Base-by-base conservation (phyloP, 2,797 vertebrate genomes). In the Fistularia tabacaria region DNA sequence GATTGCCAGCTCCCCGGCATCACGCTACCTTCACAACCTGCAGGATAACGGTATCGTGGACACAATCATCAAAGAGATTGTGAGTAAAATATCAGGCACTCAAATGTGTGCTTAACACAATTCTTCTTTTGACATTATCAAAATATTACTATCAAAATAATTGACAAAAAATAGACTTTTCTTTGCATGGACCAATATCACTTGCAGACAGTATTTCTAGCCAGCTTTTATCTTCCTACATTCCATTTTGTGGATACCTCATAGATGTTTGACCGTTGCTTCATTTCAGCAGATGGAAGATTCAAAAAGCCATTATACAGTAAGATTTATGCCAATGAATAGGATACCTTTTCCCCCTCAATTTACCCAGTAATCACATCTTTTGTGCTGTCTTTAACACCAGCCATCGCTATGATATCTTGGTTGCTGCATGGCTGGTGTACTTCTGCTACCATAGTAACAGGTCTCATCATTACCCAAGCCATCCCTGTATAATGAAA, bases 21-120 rank as follows among this genome's bases (percentile, higher is more conserved):
- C 88, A 0, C 92, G 89, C 66, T 95, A 92, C 0, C 87, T 96
- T 50, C 94, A 94, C 85, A 96, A 93, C 80, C 91, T 97, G 53
- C 93, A 94, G 77, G 93, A 97, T 58, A 71, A 71, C 59, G 84
- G 79, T 54, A 82, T 90, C 8, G 81, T 93, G 80, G 91, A 93
- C 8, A 94, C 88, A 71, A 79, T 95, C 71, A 64, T 93, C 54
- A 89, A 85, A 57, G 93, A 94, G 85, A 90, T 95, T 74, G 95
- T 97, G 86, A 80, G 93, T 93, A 59, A 44, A 69, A 25, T 9
- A 10, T n/a, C 8, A n/a, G 14, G 10, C 12, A 13, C 13, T 7
- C 7, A 1, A n/a, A 36, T n/a, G 1, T 50, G 42, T 6, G 10
- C 46, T 46, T 13, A 13, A 49, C 8, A 11, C 11, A 36, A 7